phyloP scores from a whole-genome alignment of 2,113 vertebrate species.

The Paedocypris sp. region DNA sequence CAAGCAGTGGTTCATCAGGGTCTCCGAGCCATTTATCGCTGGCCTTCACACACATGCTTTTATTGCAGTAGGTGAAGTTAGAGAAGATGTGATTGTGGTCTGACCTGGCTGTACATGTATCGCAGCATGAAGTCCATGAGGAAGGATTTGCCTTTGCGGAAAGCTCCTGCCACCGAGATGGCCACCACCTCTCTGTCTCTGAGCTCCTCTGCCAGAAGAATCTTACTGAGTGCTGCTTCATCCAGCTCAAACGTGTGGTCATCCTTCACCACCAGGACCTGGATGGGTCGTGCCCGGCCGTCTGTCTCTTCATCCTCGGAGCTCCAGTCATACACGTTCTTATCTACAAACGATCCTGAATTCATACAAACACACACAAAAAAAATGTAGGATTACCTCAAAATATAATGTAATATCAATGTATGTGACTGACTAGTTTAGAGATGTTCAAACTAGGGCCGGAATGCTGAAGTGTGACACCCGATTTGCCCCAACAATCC shows the following conservation, averaged over 20 bases:
- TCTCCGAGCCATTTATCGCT: conserved; percentile 81
- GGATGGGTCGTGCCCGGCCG: conserved; percentile 79
- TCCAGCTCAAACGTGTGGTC: conserved; percentile 97
- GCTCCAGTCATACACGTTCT: conserved; percentile 83
- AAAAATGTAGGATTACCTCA: too few species aligned
- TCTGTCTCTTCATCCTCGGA: conserved; percentile 89
- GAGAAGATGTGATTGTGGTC: background rate
- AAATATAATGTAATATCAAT: too few species aligned
- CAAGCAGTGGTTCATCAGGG: conserved; percentile 82
- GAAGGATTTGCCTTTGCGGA: conserved; percentile 96
- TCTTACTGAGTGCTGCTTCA: conserved; percentile 78
- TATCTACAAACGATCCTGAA: conserved; percentile 74
- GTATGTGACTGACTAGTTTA: too few species aligned
- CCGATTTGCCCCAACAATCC: too few species aligned
- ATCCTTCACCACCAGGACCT: conserved; percentile 91
- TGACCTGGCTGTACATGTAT: conserved; percentile 94
- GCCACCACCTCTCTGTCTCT: conserved; percentile 88
- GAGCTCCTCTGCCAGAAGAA: conserved; percentile 83
- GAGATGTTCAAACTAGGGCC: too few species aligned
- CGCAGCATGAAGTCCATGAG: conserved; percentile 99
- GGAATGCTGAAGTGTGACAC: too few species aligned
- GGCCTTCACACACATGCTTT: conserved; percentile 54
- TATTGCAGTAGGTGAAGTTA: background rate
- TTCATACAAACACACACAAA: too few species aligned
- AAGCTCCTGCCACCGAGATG: conserved; percentile 91